Base-by-base conservation (phyloP, 2,797 vertebrate genomes). In the Meda fulgida region DNA sequence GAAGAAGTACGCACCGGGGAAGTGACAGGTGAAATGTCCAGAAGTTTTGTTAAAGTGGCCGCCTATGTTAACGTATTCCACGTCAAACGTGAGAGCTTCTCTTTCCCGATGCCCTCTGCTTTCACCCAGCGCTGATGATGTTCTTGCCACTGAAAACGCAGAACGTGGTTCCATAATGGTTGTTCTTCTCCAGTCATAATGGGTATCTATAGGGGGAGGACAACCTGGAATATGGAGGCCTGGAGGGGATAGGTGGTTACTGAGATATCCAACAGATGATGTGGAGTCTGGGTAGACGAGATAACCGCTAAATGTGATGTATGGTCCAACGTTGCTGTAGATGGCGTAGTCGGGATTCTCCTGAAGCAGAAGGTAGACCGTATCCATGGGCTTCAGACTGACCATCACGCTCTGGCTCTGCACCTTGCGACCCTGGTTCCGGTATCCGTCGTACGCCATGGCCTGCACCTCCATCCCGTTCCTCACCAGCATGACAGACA, bases 281-380 rank as follows among this genome's bases (percentile, higher is more conserved):
- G 85, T 80, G 51, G 84, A 40, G 7, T 95, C 93, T 18, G 95
- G 93, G 75, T 95, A 95, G 21, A 96, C 90, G 0, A 96, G 92
- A 89, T 96, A 96, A 69, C 96, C 96, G 26, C 94, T 95, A 89
- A 95, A 96, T 77, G 95, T 94, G 88, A 96, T 94, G 90, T 96
- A 96, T 18, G 94, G 92, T 11, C 95, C 95, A 2, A 88, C 80
- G 1, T 94, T 96, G 90, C 96, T 96, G 89, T 96, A 96, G 82
- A 96, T 80, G 23, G 94, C 95, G 11, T 95, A 96, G 88, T 93
- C 91, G 2, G 94, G 90, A 79, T 86, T 95, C 80, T 91, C 89
- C 80, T 96, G 94, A 21, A 95, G 84, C 14, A 93, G 93, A 71
- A 96, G 85, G 94, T 94, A 94, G 71, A 96, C 93, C 0, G 93